Evolutionary conservation across 2,113 vertebrate species (phyloP), one percentile per base, ranked within the genome.

Genomic region (Panurus biarmicus): DNA sequence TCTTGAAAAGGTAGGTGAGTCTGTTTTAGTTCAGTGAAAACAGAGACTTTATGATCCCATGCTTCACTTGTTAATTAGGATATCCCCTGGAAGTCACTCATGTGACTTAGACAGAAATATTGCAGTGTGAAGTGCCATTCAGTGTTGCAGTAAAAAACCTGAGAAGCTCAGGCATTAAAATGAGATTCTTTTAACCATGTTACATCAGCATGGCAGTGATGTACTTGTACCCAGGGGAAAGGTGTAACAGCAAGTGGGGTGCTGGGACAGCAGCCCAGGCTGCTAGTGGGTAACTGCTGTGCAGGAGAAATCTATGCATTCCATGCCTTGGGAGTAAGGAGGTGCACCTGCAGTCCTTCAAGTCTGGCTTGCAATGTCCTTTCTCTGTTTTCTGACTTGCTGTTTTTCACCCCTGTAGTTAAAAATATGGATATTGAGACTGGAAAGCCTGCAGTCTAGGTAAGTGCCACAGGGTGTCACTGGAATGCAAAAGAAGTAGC

Each of bases 391-490:
- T 81, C 40, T 44, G 8, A 17, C 35, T 20, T 45, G 29, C 35
- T 72, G 20, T 6, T 60, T 22, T 64, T 62, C 12, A 47, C 9
- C 11, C 14, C 11, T 19, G 11, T 23, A 33, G 48, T 50, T 29
- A 23, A 77, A 40, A 64, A 8, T 31, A 3, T 0, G 2, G 14
- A 0, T 45, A 2, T 3, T 15, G 36, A 47, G 65, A 6, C 57
- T 57, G 66, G 35, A 3, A 35, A 40, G n/a, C 16, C 72, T 93
- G 90, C 95, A 88, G 56, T 88, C 21, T 58, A 14, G 38, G 36
- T 54, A 31, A n/a, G 25, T 71, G 79, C 94, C 96, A 81, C 91
- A 40, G 77, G 96, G 72, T 96, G 96, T 91, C 95, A 83, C 79
- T 95, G 79, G 28, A 93, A 71, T 81, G 90, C 91, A 77, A 22